Base-by-base conservation (phyloP, 2,797 vertebrate species). In the Emys orbicularis region DNA sequence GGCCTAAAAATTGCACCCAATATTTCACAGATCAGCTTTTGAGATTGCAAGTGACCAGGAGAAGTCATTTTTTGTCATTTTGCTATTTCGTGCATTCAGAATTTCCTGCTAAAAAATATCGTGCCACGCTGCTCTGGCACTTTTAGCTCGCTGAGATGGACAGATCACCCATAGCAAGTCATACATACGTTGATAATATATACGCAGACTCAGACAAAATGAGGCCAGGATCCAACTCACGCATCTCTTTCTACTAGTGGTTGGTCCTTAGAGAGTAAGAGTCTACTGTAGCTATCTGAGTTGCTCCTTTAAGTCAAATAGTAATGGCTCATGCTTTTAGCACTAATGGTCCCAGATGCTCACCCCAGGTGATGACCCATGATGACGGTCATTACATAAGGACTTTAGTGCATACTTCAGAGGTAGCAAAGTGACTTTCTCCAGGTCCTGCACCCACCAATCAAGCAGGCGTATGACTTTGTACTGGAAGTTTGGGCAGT, bases 111-210 rank as follows among this genome's bases (percentile, higher is more conserved):
- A 27, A n/a, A 31, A 56, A 82, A 31, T 2, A 3, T 21, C 0
- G 0, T 31, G 16, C 10, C 44, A 50, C 27, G 27, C 81, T 15
- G 41, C 29, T 34, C 34, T 41, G 34, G 4, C 16, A 31, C 5
- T 27, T 37, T 37, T 49, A 9, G 5, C n/a, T 23, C 23, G 25
- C 49, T 3, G 54, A 4, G 13, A 4, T 9, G 15, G 34, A 13
- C 0, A 1, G 82, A 21, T 31, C 3, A 0, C 4, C 4, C 0
- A 0, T 18, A 29, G 59, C 54, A 44, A 49, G 6, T 61, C 31
- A 18, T 6, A 3, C 13, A 15, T 12, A 27, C 29, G 4, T 0
- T 2, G 79, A 52, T 6, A 41, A 52, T 49, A 61, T 34, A 41
- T 1, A 52, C 0, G 0, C 23, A 29, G 41, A 13, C 77, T 19